Evolutionary conservation across 2,888 invertebrate genomes (phyloP).

Genomic region (Rambutsinella grinnellia): DNA sequence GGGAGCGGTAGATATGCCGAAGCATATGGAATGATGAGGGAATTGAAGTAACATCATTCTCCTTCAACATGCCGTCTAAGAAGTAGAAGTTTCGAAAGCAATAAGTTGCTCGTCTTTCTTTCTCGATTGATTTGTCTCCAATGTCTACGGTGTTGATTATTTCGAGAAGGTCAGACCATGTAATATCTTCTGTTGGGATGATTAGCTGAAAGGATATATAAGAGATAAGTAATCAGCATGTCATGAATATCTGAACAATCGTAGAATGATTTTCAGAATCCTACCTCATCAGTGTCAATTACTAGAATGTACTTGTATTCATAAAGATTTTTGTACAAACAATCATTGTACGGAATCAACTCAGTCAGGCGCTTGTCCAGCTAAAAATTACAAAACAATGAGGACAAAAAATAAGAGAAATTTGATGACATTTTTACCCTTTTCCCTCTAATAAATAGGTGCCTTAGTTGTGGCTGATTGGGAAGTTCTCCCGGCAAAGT

Average conservation of each 20-base stretch:
- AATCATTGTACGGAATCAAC: conserved; percentile 71
- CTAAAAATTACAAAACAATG: background rate
- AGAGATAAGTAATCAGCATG: background rate
- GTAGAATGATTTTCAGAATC: background rate
- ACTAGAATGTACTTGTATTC: conserved; percentile 69
- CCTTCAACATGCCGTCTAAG: conserved; percentile 68
- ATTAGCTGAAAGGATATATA: conserved; percentile 62
- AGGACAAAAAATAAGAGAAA: background rate
- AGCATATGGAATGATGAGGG: conserved; percentile 68
- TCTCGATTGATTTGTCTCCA: conserved; percentile 55
- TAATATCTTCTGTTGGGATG: conserved; percentile 68
- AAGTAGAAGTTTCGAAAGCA: conserved; percentile 71
- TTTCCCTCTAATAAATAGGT: conserved; percentile 68
- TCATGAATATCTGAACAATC: background rate
- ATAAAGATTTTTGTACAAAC: conserved; percentile 70
- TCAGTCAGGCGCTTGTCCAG: conserved; percentile 70
- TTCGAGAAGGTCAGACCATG: conserved; percentile 66
- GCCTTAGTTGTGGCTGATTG: conserved; percentile 67
- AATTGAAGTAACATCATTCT: conserved; percentile 60
- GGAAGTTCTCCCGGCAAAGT: conserved; percentile 69
- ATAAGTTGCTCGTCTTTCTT: conserved; percentile 67
- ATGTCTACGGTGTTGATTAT: conserved; percentile 66
- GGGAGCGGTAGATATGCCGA: conserved; percentile 67
- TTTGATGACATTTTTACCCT: conserved; percentile 47
- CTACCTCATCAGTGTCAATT: conserved; percentile 71